phyloP scores from a whole-genome alignment of 2,113 vertebrate genomes.

The Notothenia coriiceps region DNA sequence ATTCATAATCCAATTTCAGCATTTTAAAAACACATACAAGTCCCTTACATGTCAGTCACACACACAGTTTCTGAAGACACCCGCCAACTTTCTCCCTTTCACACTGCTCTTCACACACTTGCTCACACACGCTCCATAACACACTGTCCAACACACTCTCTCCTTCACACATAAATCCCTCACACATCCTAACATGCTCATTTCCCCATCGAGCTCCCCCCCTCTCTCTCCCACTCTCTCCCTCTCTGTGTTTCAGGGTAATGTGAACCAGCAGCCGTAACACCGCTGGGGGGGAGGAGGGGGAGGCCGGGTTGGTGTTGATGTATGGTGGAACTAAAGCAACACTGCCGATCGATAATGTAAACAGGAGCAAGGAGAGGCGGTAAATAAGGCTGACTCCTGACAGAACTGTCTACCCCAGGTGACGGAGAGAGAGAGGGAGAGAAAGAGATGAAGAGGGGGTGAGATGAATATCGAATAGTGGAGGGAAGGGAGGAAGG shows the following conservation, averaged over 20 bases:
- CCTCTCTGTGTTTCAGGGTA: conserved; percentile 65
- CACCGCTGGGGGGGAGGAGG: conserved; percentile 36
- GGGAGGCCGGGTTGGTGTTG: conserved; percentile 61
- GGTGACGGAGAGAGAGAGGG: conserved; percentile 71
- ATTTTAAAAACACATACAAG: conserved; percentile 21
- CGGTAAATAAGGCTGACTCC: conserved; percentile 83
- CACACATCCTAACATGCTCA: conserved; percentile 73
- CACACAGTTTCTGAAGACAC: conserved; percentile 37
- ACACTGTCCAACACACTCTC: conserved; percentile 53
- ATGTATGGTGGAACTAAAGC: conserved; percentile 85
- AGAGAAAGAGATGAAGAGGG: conserved; percentile 17
- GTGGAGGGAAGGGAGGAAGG: conserved; percentile 14
- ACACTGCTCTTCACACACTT: conserved; percentile 44
- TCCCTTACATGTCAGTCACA: neutral
- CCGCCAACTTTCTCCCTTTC: conserved; percentile 36
- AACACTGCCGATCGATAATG: conserved; percentile 85
- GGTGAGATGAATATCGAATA: conserved; percentile 59
- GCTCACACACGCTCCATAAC: conserved; percentile 46
- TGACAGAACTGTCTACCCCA: conserved; percentile 80
- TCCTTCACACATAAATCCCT: conserved; percentile 73
- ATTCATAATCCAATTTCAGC: conserved; percentile 19
- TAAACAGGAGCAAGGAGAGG: conserved; percentile 84
- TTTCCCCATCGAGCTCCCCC: conserved; percentile 37
- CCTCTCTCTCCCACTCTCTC: conserved; percentile 1
- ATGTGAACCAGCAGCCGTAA: conserved; percentile 71